Evolutionary conservation across 2,888 invertebrate genomes (phyloP).

Genomic region (Oscheius sp.): DNA sequence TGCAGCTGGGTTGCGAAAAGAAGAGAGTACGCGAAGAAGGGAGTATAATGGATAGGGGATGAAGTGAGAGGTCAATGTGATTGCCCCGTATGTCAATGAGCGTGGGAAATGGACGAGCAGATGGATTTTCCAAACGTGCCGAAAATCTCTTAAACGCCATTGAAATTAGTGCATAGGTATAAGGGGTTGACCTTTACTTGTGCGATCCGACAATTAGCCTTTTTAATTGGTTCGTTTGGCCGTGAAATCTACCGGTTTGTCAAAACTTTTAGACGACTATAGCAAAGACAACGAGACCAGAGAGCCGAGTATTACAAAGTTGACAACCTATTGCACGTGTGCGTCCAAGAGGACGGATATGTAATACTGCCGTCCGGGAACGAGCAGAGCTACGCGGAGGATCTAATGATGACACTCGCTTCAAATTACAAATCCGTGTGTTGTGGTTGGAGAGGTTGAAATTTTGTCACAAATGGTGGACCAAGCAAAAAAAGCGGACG

Average conservation of each 20-base stretch:
- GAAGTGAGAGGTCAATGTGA: background rate
- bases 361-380: slow-evolving; percentile 17
- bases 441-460: background rate
- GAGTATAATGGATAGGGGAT: background rate
- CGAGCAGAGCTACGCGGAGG: slow-evolving; percentile 3
- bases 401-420: slow-evolving; percentile 30
- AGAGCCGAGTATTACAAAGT: slow-evolving; percentile 19
- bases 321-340: slow-evolving; percentile 5
- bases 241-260: slow-evolving; percentile 11
- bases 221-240: slow-evolving; percentile 6
- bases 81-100: background rate
- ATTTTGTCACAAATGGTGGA: background rate
- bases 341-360: slow-evolving; percentile 3
- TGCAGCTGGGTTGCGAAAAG: no score
- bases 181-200: no score
- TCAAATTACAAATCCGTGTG: slow-evolving; percentile 27
- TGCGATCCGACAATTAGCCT: background rate
- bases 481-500: no score
- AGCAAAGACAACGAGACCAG: background rate
- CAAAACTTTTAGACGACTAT: background rate
- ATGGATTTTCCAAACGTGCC: background rate
- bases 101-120: background rate
- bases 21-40: background rate
- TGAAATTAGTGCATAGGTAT: background rate
- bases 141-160: background rate